Evolutionary conservation across 2,113 vertebrate genomes (phyloP), one percentile per base, ranked within the genome.

Genomic region (Sinosuthora webbiana): DNA sequence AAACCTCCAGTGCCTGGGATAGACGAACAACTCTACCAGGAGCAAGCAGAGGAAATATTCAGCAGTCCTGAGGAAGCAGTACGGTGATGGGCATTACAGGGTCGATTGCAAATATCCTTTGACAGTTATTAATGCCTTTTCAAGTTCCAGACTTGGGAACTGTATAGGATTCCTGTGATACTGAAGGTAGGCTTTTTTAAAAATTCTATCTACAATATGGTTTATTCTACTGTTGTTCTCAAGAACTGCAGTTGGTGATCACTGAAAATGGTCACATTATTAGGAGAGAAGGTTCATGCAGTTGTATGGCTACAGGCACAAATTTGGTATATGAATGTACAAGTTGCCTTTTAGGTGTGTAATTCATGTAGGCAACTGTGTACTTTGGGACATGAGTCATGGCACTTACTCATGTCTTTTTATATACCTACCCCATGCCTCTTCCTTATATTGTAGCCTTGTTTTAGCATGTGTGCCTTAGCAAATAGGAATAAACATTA

Each of bases 381-480:
- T 85, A 30, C 80, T 91, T 94, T 84, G 42, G 77, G 65, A 93
- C n/a, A 13, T 94, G 95, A 96, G 89, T 95, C 96, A 96, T 49
- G 41, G 49, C 74, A 45, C 83, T 96, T 95, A 89, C 69, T 96
- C 91, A 95, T 84, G 57, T 53, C 87, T 95, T 95, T 94, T 93
- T 95, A 91, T 97, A 89, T 79, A 82, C 77, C 60, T 81, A 14
- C 41, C 49, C 69, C 91, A 84, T 94, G 81, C 65, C 15, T 89
- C 49, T 89, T 59, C 74, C 75, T 81, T 87, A 65, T 75, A 92
- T 30, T 78, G 60, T 64, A 69, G 44, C 41, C 74, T 79, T 65
- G 62, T 59, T 93, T 78, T 44, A 79, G 55, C 31, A 17, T 75
- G 68, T 74, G 81, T 74, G 47, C 50, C 64, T 77, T 37, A 76